phyloP scores from a whole-genome alignment of 2,113 vertebrate genomes.

The Erythrocercus mccallii region DNA sequence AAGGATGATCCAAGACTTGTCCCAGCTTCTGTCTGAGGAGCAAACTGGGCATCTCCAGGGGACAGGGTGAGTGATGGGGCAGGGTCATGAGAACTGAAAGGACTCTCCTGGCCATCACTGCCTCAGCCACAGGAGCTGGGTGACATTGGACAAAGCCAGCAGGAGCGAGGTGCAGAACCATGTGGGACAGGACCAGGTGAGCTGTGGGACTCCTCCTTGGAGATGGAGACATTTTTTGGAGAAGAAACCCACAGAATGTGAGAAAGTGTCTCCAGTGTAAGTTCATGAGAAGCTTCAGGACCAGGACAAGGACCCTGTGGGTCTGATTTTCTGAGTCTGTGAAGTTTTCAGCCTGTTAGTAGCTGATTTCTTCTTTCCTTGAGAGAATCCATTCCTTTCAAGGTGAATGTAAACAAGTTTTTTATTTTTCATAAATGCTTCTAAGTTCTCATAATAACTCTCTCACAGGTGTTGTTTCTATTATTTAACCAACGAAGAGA shows the following conservation, averaged over 20 bases:
- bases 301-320: no score
- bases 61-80: neutral
- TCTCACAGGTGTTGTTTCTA: no score
- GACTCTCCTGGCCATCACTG: neutral
- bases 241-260: neutral
- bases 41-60: neutral
- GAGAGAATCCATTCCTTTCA: no score
- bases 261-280: neutral
- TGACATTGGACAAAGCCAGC: neutral
- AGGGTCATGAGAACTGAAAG: neutral
- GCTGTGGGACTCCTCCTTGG: neutral
- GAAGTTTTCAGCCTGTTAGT: no score
- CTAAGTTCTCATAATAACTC: no score
- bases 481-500: no score
- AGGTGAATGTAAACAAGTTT: no score
- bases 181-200: accelerated
- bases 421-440: no score
- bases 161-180: neutral
- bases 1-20: neutral
- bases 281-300: no score
- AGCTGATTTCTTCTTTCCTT: no score
- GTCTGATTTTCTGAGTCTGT: no score
- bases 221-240: neutral
- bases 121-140: neutral
- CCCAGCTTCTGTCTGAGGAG: neutral